phyloP scores from a whole-genome alignment of 1,140 invertebrate species.

The Leptonema lineaticorne region DNA sequence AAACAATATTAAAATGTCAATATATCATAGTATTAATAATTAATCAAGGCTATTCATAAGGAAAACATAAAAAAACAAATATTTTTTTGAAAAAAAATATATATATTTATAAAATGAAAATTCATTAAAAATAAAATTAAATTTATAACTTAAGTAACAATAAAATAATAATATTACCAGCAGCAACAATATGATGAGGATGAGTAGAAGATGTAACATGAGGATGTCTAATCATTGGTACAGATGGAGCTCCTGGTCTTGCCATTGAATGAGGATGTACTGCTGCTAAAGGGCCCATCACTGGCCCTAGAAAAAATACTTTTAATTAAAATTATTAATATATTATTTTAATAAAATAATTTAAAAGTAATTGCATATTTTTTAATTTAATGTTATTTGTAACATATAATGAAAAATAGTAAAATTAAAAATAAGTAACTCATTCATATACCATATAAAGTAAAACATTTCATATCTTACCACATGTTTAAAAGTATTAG shows the following conservation, averaged over 20 bases:
- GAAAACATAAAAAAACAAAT: too few species aligned
- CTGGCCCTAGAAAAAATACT: slow-evolving; percentile 19
- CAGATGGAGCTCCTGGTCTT: slow-evolving; percentile 27
- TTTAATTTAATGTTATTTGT: neutral
- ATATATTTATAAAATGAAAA: neutral
- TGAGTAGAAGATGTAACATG: slow-evolving; percentile 55
- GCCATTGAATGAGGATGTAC: slow-evolving; percentile 16
- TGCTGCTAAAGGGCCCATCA: slow-evolving; percentile 29
- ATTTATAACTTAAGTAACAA: neutral
- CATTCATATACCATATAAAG: too few species aligned
- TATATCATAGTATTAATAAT: too few species aligned
- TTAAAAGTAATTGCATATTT: neutral
- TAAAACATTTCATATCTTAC: too few species aligned
- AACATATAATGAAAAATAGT: too few species aligned
- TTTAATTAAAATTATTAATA: neutral
- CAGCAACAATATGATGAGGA: slow-evolving; percentile 52
- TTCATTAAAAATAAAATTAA: neutral
- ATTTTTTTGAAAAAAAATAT: too few species aligned
- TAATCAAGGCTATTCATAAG: too few species aligned
- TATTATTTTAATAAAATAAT: neutral
- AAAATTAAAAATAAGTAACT: too few species aligned
- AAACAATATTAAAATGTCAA: too few species aligned
- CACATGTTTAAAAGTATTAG: too few species aligned
- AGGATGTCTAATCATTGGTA: slow-evolving; percentile 47
- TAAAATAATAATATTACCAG: too few species aligned